These are phyloP conservation scores for Anthrax anthrax DNA, from an alignment of 2,888 invertebrate genomes.

Conservation along the genomic window DNA sequence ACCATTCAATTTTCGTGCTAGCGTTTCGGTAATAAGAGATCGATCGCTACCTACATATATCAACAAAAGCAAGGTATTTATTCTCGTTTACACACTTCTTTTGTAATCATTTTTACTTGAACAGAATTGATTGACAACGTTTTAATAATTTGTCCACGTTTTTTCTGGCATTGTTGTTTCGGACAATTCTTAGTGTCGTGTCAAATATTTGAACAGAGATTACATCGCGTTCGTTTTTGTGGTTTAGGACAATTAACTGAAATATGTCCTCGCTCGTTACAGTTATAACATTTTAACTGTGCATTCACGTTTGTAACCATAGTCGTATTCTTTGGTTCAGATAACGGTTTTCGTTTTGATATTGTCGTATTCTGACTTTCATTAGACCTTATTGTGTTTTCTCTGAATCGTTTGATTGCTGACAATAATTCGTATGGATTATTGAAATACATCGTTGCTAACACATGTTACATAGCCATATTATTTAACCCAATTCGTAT, in stretches of 20 bases:
- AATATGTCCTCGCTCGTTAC: slow-evolving; percentile 2
- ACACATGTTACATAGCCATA: neutral
- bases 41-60: slow-evolving; percentile 2
- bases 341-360: neutral
- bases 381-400: neutral
- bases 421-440: neutral
- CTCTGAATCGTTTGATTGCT: neutral
- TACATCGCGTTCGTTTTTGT: slow-evolving; percentile 1
- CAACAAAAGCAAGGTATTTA: neutral
- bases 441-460: neutral
- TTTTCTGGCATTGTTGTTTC: neutral
- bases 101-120: neutral
- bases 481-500: neutral
- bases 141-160: neutral
- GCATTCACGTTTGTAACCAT: neutral
- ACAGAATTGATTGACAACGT: too few species aligned
- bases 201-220: neutral
- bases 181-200: neutral
- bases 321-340: neutral
- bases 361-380: neutral
- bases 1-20: neutral
- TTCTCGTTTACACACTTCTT: neutral
- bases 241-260: slow-evolving; percentile 2
- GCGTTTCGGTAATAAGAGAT: neutral
- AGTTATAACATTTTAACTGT: slow-evolving; percentile 4